Evolutionary conservation across 2,113 vertebrate genomes (phyloP).

Genomic region (Arvicanthis niloticus): DNA sequence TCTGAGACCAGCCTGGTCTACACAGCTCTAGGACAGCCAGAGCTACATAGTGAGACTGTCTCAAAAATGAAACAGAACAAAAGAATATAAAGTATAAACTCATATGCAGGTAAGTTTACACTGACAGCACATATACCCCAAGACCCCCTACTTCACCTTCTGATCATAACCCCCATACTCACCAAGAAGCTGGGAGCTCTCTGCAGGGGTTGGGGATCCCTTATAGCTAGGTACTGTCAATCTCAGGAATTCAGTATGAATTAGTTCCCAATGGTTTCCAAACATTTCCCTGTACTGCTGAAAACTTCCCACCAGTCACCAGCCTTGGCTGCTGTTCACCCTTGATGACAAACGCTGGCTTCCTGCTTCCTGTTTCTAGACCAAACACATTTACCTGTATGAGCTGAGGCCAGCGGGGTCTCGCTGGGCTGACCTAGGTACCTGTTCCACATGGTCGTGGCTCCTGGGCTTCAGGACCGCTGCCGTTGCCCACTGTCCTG

Average conservation of each 20-base stretch:
- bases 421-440: background rate
- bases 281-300: background rate
- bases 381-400: background rate
- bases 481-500: background rate
- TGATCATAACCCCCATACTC: background rate
- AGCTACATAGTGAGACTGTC: background rate
- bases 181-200: background rate
- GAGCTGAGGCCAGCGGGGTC: background rate
- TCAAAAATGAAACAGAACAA: background rate
- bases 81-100: background rate
- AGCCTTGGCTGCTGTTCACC: no score
- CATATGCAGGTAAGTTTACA: background rate
- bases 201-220: no score
- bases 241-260: conserved; percentile 1
- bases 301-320: background rate
- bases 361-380: background rate
- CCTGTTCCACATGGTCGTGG: background rate
- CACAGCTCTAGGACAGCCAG: background rate
- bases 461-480: background rate
- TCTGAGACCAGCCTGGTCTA: background rate
- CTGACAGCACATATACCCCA: no score
- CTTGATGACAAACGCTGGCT: background rate
- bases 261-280: background rate
- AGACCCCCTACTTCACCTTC: background rate
- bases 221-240: background rate